phyloP scores from a whole-genome alignment of 2,888 invertebrate species.

The Caenorhabditis becei region DNA sequence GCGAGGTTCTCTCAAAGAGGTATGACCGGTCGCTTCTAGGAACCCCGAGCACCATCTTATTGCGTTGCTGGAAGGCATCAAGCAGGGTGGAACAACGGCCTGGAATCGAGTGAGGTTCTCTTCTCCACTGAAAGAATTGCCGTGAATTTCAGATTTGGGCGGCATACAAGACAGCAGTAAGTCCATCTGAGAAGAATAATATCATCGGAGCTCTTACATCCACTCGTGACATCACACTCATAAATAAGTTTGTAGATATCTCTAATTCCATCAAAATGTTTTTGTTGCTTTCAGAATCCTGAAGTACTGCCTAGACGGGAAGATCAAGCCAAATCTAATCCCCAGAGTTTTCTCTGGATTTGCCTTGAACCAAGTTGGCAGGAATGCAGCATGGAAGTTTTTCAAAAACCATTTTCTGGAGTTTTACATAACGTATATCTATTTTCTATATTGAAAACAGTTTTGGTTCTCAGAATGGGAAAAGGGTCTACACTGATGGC shows the following conservation, averaged over 20 bases:
- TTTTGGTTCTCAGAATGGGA: conserved; percentile 64
- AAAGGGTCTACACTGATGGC: conserved; percentile 67
- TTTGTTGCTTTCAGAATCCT: conserved; percentile 63
- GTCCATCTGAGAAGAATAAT: conserved; percentile 67
- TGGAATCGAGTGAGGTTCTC: conserved; percentile 68
- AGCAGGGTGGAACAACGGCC: conserved; percentile 64
- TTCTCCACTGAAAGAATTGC: not conserved
- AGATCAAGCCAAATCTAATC: conserved; percentile 69
- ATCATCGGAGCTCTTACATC: conserved; percentile 69
- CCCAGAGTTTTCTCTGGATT: conserved; percentile 63
- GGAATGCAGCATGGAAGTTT: conserved; percentile 70
- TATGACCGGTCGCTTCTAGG: not conserved
- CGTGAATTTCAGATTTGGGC: conserved; percentile 43
- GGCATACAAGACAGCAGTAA: conserved; percentile 44
- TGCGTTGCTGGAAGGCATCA: conserved; percentile 72
- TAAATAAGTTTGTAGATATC: not conserved
- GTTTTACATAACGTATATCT: conserved; percentile 64
- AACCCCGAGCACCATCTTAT: conserved; percentile 70
- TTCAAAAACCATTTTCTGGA: conserved; percentile 66
- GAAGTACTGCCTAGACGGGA: conserved; percentile 67
- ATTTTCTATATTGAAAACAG: not conserved
- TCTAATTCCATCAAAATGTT: not conserved
- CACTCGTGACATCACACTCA: conserved; percentile 56
- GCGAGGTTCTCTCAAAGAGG: too few relatives aligned
- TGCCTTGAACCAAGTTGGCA: conserved; percentile 56